These are phyloP conservation scores for Desmophyllum pertusum DNA, from an alignment of 92 coral and sea anemone genomes.

Conservation along the genomic window DNA sequence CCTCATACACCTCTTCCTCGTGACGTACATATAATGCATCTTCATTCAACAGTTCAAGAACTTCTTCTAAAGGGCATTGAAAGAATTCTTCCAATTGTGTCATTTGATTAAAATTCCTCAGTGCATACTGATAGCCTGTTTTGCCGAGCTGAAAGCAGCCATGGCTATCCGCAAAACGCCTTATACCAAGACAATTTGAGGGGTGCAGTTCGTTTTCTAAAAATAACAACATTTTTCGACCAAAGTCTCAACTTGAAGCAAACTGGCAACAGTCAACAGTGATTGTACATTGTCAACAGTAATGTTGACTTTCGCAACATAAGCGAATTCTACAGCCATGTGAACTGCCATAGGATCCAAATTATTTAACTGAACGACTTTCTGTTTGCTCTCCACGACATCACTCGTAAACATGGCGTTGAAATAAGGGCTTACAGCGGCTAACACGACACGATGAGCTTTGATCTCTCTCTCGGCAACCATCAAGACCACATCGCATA, in stretches of 20 bases:
- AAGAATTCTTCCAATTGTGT: conserved; percentile 86
- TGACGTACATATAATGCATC: conserved; percentile 71
- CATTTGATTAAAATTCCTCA: conserved; percentile 80
- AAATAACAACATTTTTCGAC: conserved; percentile 87
- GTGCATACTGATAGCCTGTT: conserved; percentile 81
- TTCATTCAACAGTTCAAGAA: conserved; percentile 73
- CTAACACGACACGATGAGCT: conserved; percentile 92
- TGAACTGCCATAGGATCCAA: conserved; percentile 79
- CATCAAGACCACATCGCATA: conserved; percentile 82
- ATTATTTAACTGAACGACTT: conserved; percentile 70
- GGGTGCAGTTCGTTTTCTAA: conserved; percentile 86
- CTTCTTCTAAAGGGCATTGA: conserved; percentile 75
- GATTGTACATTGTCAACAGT: conserved; percentile 85
- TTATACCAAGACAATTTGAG: conserved; percentile 90
- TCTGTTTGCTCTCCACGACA: conserved; percentile 79
- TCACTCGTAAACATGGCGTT: conserved; percentile 94
- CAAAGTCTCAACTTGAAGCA: conserved; percentile 78
- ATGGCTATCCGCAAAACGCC: conserved; percentile 82
- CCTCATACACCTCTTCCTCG: conserved; percentile 96
- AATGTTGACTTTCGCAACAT: conserved; percentile 81
- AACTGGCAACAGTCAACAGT: conserved; percentile 82
- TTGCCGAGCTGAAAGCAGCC: conserved; percentile 77
- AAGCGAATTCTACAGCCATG: conserved; percentile 77
- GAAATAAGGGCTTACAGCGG: conserved; percentile 93
- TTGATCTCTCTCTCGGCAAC: conserved; percentile 68